These are phyloP conservation scores for Paedocypris micromegethes DNA, from an alignment of 2,797 vertebrate genomes.

Conservation along the genomic window DNA sequence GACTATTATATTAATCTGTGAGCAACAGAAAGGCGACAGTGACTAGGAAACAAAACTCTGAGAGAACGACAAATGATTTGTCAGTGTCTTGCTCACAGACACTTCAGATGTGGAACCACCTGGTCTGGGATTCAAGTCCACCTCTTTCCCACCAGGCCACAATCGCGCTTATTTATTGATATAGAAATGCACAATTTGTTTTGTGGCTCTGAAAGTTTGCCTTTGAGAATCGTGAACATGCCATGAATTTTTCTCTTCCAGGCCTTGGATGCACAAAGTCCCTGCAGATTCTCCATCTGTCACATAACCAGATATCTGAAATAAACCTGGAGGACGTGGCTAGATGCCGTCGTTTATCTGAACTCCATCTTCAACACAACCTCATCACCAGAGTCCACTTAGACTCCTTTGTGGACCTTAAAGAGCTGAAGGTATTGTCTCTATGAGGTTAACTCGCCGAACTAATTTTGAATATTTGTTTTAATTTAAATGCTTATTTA, in stretches of 20 bases:
- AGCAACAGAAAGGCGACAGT: no score
- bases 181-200: no score
- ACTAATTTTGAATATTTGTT: background rate
- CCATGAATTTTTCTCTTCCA: conserved; percentile 30
- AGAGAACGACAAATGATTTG: no score
- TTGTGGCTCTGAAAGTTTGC: background rate
- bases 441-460: background rate
- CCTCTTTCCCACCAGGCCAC: no score
- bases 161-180: no score
- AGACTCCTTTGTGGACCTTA: conserved; percentile 70
- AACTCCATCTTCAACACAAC: conserved; percentile 76
- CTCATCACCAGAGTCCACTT: conserved; percentile 72
- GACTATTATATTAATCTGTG: no score
- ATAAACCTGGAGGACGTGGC: conserved; percentile 63
- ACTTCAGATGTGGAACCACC: no score
- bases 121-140: no score
- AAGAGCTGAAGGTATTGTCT: conserved; percentile 71
- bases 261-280: conserved; percentile 57
- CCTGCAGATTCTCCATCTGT: conserved; percentile 71
- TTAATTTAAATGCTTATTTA: background rate
- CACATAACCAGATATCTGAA: conserved; percentile 73
- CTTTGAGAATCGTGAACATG: background rate
- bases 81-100: no score
- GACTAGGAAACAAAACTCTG: no score
- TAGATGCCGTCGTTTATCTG: conserved; percentile 68